phyloP scores from a whole-genome alignment of 2,113 vertebrate genomes.

The Chunga burmeisteri region DNA sequence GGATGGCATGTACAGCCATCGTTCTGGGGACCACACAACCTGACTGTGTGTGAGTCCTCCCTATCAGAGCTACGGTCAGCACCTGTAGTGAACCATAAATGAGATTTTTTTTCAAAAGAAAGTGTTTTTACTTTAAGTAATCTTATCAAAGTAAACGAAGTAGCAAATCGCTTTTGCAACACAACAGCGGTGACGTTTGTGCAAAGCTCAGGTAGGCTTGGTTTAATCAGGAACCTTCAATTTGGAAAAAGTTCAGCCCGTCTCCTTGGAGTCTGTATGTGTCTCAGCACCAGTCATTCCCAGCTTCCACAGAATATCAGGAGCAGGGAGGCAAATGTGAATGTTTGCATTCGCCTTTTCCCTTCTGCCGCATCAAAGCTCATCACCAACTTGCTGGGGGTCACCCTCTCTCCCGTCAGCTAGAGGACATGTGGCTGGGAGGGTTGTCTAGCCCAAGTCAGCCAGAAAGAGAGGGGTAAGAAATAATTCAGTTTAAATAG shows the following conservation, averaged over 20 bases:
- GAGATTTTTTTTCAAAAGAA: background rate
- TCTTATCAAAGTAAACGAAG: background rate
- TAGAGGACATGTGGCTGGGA: background rate
- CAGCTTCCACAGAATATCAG: background rate
- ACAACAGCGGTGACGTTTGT: background rate
- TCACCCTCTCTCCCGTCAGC: background rate
- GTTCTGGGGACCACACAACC: background rate
- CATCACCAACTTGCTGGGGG: background rate
- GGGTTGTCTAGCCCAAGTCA: background rate
- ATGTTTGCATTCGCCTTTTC: background rate
- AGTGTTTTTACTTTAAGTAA: background rate
- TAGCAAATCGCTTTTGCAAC: background rate
- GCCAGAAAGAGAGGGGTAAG: background rate
- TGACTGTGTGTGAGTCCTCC: background rate
- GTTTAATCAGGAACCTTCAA: background rate
- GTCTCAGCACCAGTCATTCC: background rate
- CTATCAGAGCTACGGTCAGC: background rate
- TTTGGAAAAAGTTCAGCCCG: background rate
- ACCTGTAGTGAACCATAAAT: background rate
- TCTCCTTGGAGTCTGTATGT: background rate
- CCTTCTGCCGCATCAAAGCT: background rate
- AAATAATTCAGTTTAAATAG: background rate
- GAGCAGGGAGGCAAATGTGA: background rate
- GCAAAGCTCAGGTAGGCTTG: background rate
- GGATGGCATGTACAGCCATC: accelerated